Conservation (phyloP, 1,140 invertebrate genomes). For the Drosophila watanabei region DNA sequence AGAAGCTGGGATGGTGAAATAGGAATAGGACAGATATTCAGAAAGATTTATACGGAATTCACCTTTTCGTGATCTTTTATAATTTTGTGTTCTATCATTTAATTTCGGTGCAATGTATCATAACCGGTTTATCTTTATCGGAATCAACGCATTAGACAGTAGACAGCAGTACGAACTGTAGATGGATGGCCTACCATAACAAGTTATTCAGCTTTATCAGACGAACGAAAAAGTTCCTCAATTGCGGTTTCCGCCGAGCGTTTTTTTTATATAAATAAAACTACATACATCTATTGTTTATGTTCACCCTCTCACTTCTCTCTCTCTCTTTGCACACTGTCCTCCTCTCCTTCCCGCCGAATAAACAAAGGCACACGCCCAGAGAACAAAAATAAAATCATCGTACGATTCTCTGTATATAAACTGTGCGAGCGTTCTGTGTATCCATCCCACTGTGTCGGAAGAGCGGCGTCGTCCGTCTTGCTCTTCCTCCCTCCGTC, state of each 20-base stretch:
- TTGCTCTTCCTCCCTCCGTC: conserved; percentile 3
- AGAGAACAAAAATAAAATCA: conserved; percentile 43
- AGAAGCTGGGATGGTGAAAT: not conserved
- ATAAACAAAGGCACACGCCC: conserved; percentile 59
- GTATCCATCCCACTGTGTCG: conserved; percentile 29
- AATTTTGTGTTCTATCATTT: conserved; percentile 7
- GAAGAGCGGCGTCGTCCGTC: conserved; percentile 6
- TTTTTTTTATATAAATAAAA: conserved; percentile 22
- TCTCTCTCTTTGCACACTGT: not conserved
- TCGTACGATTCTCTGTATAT: conserved; percentile 70
- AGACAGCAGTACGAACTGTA: conserved; percentile 30
- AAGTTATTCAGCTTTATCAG: conserved; percentile 43
- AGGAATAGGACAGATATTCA: not conserved
- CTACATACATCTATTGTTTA: conserved; percentile 46
- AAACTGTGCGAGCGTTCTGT: conserved; percentile 18
- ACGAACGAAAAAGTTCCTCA: conserved; percentile 28
- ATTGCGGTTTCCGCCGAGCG: conserved; percentile 29
- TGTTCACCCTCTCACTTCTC: not conserved
- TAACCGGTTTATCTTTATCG: conserved; percentile 33
- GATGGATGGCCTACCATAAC: conserved; percentile 52
- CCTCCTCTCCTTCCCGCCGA: not conserved
- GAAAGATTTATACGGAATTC: not conserved
- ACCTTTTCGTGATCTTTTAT: not conserved
- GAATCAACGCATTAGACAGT: conserved; percentile 23
- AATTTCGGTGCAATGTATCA: conserved; percentile 27